phyloP scores from a whole-genome alignment of 2,797 vertebrate genomes.

The Hoplostethus mediterraneus region DNA sequence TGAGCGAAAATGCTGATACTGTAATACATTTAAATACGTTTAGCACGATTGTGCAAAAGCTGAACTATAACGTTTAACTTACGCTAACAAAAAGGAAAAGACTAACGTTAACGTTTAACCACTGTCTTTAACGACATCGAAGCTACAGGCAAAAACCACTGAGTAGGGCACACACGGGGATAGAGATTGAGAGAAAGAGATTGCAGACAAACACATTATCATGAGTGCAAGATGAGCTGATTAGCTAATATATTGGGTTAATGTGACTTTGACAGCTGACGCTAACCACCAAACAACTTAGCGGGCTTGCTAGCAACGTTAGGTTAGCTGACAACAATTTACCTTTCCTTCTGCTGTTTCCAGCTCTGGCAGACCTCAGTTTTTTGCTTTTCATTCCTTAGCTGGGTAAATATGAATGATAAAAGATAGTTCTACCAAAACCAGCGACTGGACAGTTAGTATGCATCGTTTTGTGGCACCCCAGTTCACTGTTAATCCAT shows the following conservation, averaged over 20 bases:
- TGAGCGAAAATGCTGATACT: too few relatives aligned
- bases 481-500: constrained; percentile 21
- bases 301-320: constrained; percentile 42
- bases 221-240: not conserved
- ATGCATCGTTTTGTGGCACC: constrained; percentile 46
- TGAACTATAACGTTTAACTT: too few relatives aligned
- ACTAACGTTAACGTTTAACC: too few relatives aligned
- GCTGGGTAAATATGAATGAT: constrained; percentile 16
- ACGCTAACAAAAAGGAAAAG: too few relatives aligned
- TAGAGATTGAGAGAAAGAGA: not conserved
- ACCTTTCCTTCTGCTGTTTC: constrained; percentile 80
- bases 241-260: constrained; percentile 5
- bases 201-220: too few relatives aligned
- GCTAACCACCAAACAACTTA: constrained; percentile 11
- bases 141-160: too few relatives aligned
- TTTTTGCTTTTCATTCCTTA: constrained; percentile 82
- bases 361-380: constrained; percentile 62
- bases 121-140: too few relatives aligned
- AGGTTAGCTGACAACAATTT: constrained; percentile 36
- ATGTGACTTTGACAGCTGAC: constrained; percentile 38
- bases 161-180: too few relatives aligned
- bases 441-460: not conserved
- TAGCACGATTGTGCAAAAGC: too few relatives aligned
- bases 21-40: too few relatives aligned
- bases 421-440: not conserved